Conservation (phyloP, 1,140 invertebrate genomes). For the Cotesia vestalis region DNA sequence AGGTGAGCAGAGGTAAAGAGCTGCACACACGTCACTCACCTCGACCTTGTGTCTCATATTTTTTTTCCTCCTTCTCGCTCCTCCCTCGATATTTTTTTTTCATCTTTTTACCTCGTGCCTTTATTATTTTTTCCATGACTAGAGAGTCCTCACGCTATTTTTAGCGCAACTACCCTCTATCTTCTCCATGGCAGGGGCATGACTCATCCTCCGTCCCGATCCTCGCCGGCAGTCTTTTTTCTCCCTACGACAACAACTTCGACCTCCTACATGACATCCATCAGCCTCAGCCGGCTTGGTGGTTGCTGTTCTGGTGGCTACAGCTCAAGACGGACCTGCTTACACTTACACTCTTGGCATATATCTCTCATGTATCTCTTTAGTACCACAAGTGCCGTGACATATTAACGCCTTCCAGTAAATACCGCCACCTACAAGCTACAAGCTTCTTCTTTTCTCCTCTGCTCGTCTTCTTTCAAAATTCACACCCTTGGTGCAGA, state of each 20-base stretch:
- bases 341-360: not conserved
- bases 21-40: slow-evolving; percentile 31
- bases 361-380: slow-evolving; percentile 19
- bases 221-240: slow-evolving; percentile 18
- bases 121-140: not conserved
- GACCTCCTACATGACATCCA: slow-evolving; percentile 12
- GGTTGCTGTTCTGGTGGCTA: not conserved
- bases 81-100: not conserved
- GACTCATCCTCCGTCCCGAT: slow-evolving; percentile 1
- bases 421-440: slow-evolving; percentile 6
- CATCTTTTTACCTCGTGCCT: not conserved
- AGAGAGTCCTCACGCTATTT: slow-evolving; percentile 25
- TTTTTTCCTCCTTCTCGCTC: not conserved
- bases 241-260: not conserved
- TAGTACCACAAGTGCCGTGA: slow-evolving; percentile 16
- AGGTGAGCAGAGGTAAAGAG: too few species aligned
- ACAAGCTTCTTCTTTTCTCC: not conserved
- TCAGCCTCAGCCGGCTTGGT: not conserved
- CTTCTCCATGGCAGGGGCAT: not conserved
- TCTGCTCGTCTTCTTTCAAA: slow-evolving; percentile 1
- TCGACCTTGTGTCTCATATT: slow-evolving; percentile 30
- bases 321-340: not conserved
- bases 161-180: slow-evolving; percentile 22
- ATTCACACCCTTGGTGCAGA: not conserved
- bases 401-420: slow-evolving; percentile 21